Conservation (phyloP, 2,113 vertebrate species). For the Tragelaphus strepsiceros region DNA sequence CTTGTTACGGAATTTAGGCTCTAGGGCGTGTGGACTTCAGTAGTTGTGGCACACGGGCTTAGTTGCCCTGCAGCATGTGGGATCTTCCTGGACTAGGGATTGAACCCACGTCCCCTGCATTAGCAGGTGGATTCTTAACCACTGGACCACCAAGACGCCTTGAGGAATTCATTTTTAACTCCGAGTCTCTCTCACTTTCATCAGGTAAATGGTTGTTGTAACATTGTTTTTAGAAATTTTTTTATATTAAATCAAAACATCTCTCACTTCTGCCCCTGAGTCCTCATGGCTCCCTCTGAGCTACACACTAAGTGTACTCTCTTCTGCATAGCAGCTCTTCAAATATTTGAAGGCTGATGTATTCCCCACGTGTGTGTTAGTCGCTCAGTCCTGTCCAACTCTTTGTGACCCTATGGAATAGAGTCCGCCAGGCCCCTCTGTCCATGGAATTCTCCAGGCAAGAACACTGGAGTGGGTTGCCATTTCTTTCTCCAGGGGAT, state of each 20-base stretch:
- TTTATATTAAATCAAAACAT: background rate
- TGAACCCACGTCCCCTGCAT: background rate
- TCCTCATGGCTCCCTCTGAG: background rate
- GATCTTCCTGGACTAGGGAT: background rate
- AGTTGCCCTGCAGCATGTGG: background rate
- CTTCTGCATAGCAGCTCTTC: background rate
- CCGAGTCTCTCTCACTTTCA: background rate
- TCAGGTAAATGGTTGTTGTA: background rate
- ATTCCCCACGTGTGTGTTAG: background rate
- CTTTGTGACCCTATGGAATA: background rate
- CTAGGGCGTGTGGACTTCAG: background rate
- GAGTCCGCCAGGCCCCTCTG: background rate
- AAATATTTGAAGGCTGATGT: background rate
- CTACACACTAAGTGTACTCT: background rate
- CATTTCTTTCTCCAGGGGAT: background rate
- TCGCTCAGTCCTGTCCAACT: background rate
- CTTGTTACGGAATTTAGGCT: background rate
- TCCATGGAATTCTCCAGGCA: background rate
- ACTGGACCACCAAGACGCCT: background rate
- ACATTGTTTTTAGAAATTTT: background rate
- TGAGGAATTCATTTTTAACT: background rate
- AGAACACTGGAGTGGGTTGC: background rate
- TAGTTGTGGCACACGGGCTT: background rate
- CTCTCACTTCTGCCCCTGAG: background rate
- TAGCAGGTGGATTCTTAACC: background rate